Evolutionary conservation across 1,140 invertebrate species (phyloP).

Genomic region (Meloidogyne floridensis): DNA sequence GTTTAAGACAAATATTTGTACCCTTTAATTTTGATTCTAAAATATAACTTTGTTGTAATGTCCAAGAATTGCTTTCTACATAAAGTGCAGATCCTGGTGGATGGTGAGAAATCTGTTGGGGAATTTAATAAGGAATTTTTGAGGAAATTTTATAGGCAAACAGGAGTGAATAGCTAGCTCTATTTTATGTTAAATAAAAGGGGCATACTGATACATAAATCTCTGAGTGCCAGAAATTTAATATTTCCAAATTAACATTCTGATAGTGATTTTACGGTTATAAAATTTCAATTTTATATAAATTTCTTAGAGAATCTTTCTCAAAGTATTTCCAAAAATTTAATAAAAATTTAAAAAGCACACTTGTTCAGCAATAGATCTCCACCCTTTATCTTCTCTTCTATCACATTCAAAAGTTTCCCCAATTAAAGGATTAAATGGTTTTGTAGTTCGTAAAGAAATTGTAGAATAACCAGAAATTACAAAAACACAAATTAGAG

Average conservation of each 20-base stretch:
- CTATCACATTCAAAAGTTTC: constrained; percentile 97
- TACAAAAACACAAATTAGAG: constrained; percentile 55
- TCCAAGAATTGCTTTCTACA: constrained; percentile 84
- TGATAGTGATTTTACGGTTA: no score
- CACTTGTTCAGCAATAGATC: constrained; percentile 83
- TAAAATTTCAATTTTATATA: no score
- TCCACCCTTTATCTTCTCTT: constrained; percentile 90
- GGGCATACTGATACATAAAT: no score
- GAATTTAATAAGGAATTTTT: not conserved
- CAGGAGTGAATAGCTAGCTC: no score
- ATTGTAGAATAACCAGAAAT: constrained; percentile 94
- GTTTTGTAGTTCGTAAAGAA: constrained; percentile 68
- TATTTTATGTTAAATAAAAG: no score
- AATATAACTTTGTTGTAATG: constrained; percentile 77
- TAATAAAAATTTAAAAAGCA: not conserved
- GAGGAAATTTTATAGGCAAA: not conserved
- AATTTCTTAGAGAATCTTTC: not conserved
- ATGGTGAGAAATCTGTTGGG: constrained; percentile 81
- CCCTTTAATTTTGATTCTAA: constrained; percentile 49
- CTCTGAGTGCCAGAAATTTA: no score
- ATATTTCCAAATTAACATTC: no score
- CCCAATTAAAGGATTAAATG: constrained; percentile 74
- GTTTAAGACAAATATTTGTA: constrained; percentile 74
- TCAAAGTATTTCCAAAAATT: not conserved
- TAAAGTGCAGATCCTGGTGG: constrained; percentile 91